Percentiles rank a stretch among this genome's conserved stretches.
phyloP scores from a whole-genome alignment of 2,888 invertebrate species.

The Chrysotoxum bicinctum region DNA sequence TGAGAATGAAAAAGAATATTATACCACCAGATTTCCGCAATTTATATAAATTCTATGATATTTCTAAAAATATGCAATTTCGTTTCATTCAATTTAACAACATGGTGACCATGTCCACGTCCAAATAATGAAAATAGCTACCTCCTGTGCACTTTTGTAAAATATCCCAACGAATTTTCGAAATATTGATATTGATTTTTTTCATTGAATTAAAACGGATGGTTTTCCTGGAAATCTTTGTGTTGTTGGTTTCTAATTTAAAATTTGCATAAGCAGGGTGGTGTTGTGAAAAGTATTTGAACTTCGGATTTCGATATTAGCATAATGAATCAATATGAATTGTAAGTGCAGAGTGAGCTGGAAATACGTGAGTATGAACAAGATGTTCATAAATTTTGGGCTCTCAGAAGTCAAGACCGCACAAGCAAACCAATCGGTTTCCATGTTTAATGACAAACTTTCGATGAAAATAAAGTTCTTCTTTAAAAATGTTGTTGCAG shows the following conservation, averaged over 20 bases:
- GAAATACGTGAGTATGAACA: no score
- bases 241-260: background rate
- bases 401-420: no score
- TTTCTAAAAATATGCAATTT: constrained; percentile 30
- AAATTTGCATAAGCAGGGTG: background rate
- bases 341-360: no score
- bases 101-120: no score
- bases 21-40: constrained; percentile 20
- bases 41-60: constrained; percentile 27
- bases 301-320: background rate
- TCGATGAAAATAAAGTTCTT: no score
- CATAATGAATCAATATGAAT: background rate
- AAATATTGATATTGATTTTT: background rate
- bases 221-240: background rate
- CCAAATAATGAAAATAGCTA: constrained; percentile 1
- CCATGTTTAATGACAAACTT: no score
- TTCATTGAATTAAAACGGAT: background rate
- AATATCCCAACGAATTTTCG: background rate
- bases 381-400: no score
- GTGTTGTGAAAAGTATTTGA: background rate
- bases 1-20: constrained; percentile 41
- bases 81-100: constrained; percentile 26
- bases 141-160: background rate
- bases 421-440: no score
- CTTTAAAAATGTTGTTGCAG: no score